phyloP scores from a whole-genome alignment of 2,113 vertebrate genomes.

The Taxidea taxus region DNA sequence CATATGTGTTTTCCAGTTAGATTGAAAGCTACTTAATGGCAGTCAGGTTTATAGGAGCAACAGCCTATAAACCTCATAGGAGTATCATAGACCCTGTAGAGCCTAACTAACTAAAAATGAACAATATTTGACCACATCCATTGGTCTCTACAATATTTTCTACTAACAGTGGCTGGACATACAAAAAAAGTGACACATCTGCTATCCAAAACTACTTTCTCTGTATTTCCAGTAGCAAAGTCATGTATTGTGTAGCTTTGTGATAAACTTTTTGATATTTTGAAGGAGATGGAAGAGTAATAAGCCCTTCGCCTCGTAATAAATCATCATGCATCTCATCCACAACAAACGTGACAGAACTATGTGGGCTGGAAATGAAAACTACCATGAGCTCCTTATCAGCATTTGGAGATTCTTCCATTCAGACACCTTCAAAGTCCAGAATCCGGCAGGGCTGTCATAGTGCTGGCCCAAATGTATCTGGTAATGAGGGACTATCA shows the following conservation, averaged over 20 bases:
- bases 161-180: neutral
- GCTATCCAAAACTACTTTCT: constrained; percentile 18
- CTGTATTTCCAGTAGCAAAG: constrained; percentile 46
- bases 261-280: constrained; percentile 62
- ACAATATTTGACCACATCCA: neutral
- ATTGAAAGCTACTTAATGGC: neutral
- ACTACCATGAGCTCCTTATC: constrained; percentile 68
- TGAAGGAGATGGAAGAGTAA: constrained; percentile 79
- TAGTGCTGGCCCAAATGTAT: constrained; percentile 68
- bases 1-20: neutral
- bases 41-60: neutral
- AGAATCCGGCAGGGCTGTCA: constrained; percentile 76
- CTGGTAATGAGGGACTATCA: constrained; percentile 67
- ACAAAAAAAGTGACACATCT: constrained; percentile 29
- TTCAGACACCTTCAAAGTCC: constrained; percentile 75
- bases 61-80: neutral
- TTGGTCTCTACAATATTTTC: neutral
- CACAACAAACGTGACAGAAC: constrained; percentile 77
- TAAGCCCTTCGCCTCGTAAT: constrained; percentile 75
- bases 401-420: constrained; percentile 75
- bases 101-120: neutral
- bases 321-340: constrained; percentile 79
- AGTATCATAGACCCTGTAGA: neutral
- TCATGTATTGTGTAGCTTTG: constrained; percentile 50
- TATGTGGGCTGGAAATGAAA: constrained; percentile 77